A percentile compares a stretch with the other conserved stretches of the same genome.
Evolutionary conservation across 2,888 invertebrate species (phyloP).

Genomic region (Spialia ferax): DNA sequence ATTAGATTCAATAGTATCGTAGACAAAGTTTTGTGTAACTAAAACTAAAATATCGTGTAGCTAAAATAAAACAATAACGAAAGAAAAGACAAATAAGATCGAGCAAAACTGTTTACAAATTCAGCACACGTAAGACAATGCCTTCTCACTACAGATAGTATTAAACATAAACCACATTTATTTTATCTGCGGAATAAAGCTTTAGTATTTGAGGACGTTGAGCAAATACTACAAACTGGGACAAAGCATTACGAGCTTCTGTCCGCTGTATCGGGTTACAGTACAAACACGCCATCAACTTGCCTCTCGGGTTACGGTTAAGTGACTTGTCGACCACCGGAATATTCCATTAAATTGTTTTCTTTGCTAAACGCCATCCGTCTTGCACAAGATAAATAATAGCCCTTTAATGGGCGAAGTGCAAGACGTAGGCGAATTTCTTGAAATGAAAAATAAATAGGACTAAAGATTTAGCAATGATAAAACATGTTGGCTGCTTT

Average conservation of each 20-base stretch:
- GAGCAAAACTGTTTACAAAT: neutral
- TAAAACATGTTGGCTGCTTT: neutral
- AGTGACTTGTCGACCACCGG: constrained; percentile 81
- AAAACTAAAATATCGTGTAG: no score
- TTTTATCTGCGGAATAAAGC: constrained; percentile 19
- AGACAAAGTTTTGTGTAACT: no score
- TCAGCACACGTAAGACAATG: neutral
- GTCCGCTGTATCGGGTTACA: constrained; percentile 62
- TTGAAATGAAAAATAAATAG: neutral
- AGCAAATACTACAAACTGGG: constrained; percentile 67
- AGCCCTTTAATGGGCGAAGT: constrained; percentile 51
- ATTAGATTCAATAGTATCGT: no score
- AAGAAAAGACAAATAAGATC: neutral
- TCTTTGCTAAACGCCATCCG: constrained; percentile 72
- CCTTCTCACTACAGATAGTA: constrained; percentile 24
- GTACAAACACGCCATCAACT: constrained; percentile 57
- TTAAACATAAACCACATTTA: constrained; percentile 17
- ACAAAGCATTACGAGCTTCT: constrained; percentile 73
- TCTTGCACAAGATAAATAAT: constrained; percentile 63
- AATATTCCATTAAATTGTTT: constrained; percentile 81
- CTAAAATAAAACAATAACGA: no score
- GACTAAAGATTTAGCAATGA: neutral
- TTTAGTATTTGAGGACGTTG: constrained; percentile 34
- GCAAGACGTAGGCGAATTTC: constrained; percentile 31
- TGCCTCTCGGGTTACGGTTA: constrained; percentile 75